phyloP scores from a whole-genome alignment of 1,140 invertebrate genomes.

The Penaeus japonicus region DNA sequence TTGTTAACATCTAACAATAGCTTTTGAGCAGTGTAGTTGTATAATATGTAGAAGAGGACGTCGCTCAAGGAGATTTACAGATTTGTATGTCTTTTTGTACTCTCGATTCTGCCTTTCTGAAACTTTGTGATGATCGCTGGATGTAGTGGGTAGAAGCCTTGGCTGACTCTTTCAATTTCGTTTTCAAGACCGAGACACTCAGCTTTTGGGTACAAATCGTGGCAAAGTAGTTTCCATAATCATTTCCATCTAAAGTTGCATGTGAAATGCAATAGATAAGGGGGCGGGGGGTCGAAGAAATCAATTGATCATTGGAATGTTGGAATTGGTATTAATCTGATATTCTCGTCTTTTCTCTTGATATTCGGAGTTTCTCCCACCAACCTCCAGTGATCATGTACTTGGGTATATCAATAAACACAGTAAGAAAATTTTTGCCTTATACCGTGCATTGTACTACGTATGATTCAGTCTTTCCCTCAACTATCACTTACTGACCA shows the following conservation, averaged over 20 bases:
- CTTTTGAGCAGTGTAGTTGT: neutral
- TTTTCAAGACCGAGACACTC: no score
- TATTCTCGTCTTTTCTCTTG: no score
- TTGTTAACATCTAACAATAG: neutral
- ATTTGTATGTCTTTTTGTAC: conserved; percentile 13
- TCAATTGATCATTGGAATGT: no score
- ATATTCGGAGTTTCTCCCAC: neutral
- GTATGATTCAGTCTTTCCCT: conserved; percentile 12
- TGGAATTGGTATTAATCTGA: no score
- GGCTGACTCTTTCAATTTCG: no score
- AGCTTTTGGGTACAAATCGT: no score
- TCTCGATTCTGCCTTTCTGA: conserved; percentile 19
- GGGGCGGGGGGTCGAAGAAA: no score
- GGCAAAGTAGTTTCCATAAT: no score
- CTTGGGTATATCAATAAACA: conserved; percentile 28
- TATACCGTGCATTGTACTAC: conserved; percentile 24
- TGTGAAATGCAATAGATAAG: no score
- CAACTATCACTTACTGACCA: conserved; percentile 9
- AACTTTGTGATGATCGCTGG: neutral
- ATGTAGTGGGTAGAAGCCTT: neutral
- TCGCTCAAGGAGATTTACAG: conserved; percentile 3
- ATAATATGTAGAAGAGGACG: neutral
- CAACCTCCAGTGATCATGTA: neutral
- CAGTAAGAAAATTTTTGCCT: conserved; percentile 22
- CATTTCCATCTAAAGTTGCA: no score